These are phyloP conservation scores for Protosalanx chinensis DNA, from an alignment of 2,797 vertebrate species.

Conservation along the genomic window DNA sequence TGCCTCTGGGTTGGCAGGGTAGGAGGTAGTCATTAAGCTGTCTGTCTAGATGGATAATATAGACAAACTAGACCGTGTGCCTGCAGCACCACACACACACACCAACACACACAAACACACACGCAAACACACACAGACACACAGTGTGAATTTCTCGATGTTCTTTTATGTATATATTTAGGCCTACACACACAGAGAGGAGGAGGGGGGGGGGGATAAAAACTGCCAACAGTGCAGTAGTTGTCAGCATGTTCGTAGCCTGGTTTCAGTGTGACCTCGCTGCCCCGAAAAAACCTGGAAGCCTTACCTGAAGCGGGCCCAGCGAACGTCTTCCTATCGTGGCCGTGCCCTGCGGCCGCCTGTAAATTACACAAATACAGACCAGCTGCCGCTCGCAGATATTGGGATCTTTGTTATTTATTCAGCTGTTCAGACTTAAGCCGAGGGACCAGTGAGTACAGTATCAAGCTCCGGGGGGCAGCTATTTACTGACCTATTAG, in stretches of 20 bases:
- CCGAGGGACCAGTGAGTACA: conserved; percentile 53
- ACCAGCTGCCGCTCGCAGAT: conserved; percentile 48
- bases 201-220: neutral
- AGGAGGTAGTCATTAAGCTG: too few species aligned
- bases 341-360: conserved; percentile 28
- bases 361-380: conserved; percentile 60
- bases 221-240: conserved; percentile 5
- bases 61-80: too few species aligned
- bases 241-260: conserved; percentile 16
- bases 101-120: too few species aligned
- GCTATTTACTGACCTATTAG: conserved; percentile 62
- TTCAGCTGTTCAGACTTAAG: conserved; percentile 67
- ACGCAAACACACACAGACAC: too few species aligned
- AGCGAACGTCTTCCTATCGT: conserved; percentile 33
- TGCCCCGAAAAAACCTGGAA: conserved; percentile 18
- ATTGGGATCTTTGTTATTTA: conserved; percentile 64
- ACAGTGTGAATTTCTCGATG: too few species aligned
- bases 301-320: conserved; percentile 38
- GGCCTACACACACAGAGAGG: neutral
- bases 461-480: conserved; percentile 47
- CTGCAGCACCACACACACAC: too few species aligned
- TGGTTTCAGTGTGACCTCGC: conserved; percentile 5
- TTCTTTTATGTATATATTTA: neutral
- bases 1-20: too few species aligned
- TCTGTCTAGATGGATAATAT: too few species aligned